Percentiles rank a stretch among this genome's conserved stretches.
These are phyloP conservation scores for Parauchenoglanis ngamensis DNA, from an alignment of 2,797 vertebrate genomes.

Conservation along the genomic window DNA sequence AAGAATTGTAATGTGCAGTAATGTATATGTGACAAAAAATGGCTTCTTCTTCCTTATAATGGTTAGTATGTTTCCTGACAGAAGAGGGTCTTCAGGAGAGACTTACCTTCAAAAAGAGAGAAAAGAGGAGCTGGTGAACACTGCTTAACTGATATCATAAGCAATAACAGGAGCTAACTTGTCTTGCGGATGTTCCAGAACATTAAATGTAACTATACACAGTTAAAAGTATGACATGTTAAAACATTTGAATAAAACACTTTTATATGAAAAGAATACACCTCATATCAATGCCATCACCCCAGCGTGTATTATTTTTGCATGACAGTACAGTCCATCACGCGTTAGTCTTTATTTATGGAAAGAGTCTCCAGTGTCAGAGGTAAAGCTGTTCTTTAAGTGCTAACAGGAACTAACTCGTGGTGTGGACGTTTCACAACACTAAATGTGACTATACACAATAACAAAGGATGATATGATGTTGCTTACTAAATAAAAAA, in stretches of 20 bases:
- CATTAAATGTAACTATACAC: neutral
- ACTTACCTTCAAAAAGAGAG: neutral
- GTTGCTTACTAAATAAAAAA: neutral
- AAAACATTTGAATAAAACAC: neutral
- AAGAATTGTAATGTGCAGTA: too few relatives aligned
- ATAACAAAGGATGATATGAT: neutral
- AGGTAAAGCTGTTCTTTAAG: neutral
- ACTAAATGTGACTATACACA: neutral
- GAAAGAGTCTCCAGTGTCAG: neutral
- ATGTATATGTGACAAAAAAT: too few relatives aligned
- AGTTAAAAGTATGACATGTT: neutral
- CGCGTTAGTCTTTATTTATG: neutral
- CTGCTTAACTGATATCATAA: neutral
- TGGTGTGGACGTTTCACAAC: neutral
- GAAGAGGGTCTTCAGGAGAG: neutral
- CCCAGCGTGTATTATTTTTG: neutral
- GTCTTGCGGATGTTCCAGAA: neutral
- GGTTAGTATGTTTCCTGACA: neutral
- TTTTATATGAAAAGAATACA: neutral
- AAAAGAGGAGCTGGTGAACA: neutral
- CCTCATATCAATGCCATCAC: neutral
- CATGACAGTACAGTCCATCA: neutral
- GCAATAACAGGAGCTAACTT: neutral
- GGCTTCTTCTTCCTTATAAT: neutral
- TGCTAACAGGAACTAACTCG: neutral